phyloP scores from a whole-genome alignment of 2,113 vertebrate genomes.

The Brienomyrus brachyistius region DNA sequence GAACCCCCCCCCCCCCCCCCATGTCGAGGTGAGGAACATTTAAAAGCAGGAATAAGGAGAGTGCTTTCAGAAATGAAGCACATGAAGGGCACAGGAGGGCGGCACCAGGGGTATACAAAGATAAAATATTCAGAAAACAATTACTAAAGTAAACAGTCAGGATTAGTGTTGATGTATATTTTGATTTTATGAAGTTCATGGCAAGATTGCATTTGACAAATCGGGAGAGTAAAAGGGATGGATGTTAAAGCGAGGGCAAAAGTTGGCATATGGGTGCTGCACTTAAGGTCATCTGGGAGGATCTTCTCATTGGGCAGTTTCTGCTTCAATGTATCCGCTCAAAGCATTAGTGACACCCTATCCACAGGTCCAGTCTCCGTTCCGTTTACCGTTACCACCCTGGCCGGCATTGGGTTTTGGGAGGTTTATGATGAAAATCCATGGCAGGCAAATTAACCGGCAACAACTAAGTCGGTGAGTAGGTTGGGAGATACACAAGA shows the following conservation, averaged over 20 bases:
- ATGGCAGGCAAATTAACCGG: not conserved
- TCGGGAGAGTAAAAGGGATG: not conserved
- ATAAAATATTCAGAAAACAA: constrained; percentile 13
- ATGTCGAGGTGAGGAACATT: not conserved
- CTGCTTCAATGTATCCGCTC: not conserved
- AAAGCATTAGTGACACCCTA: not conserved
- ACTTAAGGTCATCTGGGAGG: not conserved
- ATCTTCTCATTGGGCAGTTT: not conserved
- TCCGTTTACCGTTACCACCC: not conserved
- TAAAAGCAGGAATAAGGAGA: not conserved
- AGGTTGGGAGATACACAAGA: not conserved
- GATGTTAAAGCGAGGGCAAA: not conserved
- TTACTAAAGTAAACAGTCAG: constrained; percentile 2
- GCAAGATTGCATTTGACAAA: not conserved
- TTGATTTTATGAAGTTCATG: not conserved
- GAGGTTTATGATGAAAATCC: not conserved
- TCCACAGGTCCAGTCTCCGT: not conserved
- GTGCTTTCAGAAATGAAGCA: not conserved
- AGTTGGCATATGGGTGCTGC: not conserved
- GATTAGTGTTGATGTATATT: not conserved
- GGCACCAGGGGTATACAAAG: not conserved
- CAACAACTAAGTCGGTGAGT: not conserved
- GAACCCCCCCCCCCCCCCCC: not conserved
- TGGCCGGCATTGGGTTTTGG: not conserved
- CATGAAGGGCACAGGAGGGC: not conserved